Base-by-base conservation (phyloP, 2,888 invertebrate species). In the Zeuzera pyrina region DNA sequence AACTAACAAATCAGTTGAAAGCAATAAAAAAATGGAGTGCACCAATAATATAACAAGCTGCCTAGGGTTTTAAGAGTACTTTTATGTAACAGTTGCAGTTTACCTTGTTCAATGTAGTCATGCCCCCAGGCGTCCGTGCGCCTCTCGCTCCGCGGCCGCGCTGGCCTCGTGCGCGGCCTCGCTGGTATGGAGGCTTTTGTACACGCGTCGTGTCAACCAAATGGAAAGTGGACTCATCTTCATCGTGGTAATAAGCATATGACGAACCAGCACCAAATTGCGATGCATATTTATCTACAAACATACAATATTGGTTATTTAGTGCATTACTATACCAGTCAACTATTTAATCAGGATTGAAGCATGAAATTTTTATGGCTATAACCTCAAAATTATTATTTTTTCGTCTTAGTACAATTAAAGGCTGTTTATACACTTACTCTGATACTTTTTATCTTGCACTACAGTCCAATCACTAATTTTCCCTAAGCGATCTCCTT, bases 391-490 rank as follows among this genome's bases (percentile, higher is more conserved):
- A 36, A 11, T 7, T 28, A 15, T 28, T 15, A 15, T 15, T 14
- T 28, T 3, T 15, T 10, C 14, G 8, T n/a, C 7, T 23, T 16
- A 15, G n/a, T 24, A 30, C 10, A 16, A 12, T 13, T 10, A 10
- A 3, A 13, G 3, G 7, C 23, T 5, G 6, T 10, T 23, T 16
- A 7, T 15, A 16, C 31, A 85, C 91, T 87, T 84, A 93, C 93
- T 94, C 46, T 93, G 90, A 69, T 95, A 95, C 79, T 98, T 93
- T 53, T 97, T 94, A 62, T 99, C 97, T 57, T 94, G 94, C 3
- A 94, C 92, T 35, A 95, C 94, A 32, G 97, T 98, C 99, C 99
- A 99, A 68, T 99, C 99, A 57, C 98, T 96, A 53, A 98, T 98
- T 88, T 98, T 98, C 51, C 99, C 99, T 45, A 99, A 87, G 50